phyloP scores from a whole-genome alignment of 2,113 vertebrate species.

The Cyanoderma ruficeps region DNA sequence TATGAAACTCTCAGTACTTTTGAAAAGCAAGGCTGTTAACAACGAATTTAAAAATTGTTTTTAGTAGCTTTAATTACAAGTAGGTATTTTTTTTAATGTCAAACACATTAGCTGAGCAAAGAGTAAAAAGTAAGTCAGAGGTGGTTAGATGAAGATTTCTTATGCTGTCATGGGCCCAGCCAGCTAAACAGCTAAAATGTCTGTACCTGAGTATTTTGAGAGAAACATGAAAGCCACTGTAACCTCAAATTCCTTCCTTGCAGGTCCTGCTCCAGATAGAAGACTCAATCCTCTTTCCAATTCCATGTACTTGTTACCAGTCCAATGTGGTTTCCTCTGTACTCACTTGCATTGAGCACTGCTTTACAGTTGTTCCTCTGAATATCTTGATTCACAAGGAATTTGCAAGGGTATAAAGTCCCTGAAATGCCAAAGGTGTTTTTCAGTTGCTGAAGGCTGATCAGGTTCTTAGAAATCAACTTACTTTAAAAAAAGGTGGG shows the following conservation, averaged over 20 bases:
- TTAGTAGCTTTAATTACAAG: background rate
- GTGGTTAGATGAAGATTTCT: background rate
- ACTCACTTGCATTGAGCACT: background rate
- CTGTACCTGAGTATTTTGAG: background rate
- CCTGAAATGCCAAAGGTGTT: background rate
- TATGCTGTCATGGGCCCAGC: background rate
- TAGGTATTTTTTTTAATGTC: background rate
- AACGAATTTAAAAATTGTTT: background rate
- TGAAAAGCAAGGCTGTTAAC: background rate
- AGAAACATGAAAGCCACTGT: background rate
- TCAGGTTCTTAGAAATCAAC: background rate
- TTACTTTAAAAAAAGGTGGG: background rate
- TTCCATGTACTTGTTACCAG: background rate
- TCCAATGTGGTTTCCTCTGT: background rate
- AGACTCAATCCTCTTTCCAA: background rate
- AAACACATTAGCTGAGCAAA: background rate
- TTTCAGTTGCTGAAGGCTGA: background rate
- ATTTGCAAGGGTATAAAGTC: background rate
- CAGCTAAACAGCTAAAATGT: background rate
- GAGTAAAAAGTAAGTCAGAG: background rate
- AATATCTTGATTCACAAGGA: background rate
- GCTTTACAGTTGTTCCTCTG: background rate
- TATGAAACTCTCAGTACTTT: background rate
- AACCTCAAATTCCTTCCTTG: background rate
- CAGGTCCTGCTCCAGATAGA: background rate